A percentile compares a stretch with the other conserved stretches of the same genome.
phyloP scores from a whole-genome alignment of 2,888 invertebrate genomes.

The Andrena bucephala region DNA sequence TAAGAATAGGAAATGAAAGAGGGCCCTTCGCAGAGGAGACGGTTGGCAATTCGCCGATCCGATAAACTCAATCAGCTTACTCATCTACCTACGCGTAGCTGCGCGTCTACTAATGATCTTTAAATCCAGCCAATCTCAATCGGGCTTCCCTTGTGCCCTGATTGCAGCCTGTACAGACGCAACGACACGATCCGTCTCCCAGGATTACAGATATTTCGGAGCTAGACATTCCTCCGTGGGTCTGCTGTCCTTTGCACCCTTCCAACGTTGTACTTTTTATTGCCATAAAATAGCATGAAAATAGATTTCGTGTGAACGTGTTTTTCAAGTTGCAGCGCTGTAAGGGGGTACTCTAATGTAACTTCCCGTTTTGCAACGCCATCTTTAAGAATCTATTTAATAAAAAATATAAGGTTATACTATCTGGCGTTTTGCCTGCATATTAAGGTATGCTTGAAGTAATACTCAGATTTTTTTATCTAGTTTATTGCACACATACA shows the following conservation, averaged over 20 bases:
- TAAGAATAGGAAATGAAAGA: constrained; percentile 70
- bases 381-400: too few species aligned
- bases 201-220: constrained; percentile 11
- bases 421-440: too few species aligned
- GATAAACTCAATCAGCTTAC: constrained; percentile 82
- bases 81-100: constrained; percentile 76
- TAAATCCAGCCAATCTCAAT: constrained; percentile 76
- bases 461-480: too few species aligned
- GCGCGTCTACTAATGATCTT: constrained; percentile 75
- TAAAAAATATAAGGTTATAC: too few species aligned
- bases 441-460: too few species aligned
- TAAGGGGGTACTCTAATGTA: too few species aligned
- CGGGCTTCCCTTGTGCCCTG: constrained; percentile 58
- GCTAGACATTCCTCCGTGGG: neutral
- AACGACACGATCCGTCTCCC: constrained; percentile 17
- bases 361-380: too few species aligned
- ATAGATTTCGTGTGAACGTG: neutral
- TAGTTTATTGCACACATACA: too few species aligned
- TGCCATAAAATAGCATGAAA: neutral
- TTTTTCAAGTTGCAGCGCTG: too few species aligned
- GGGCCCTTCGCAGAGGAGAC: constrained; percentile 41
- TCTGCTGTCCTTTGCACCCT: neutral
- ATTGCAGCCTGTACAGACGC: constrained; percentile 39
- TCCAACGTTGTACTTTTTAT: neutral
- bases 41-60: constrained; percentile 77